phyloP scores from a whole-genome alignment of 2,888 invertebrate genomes.

The Pheosia gnoma region DNA sequence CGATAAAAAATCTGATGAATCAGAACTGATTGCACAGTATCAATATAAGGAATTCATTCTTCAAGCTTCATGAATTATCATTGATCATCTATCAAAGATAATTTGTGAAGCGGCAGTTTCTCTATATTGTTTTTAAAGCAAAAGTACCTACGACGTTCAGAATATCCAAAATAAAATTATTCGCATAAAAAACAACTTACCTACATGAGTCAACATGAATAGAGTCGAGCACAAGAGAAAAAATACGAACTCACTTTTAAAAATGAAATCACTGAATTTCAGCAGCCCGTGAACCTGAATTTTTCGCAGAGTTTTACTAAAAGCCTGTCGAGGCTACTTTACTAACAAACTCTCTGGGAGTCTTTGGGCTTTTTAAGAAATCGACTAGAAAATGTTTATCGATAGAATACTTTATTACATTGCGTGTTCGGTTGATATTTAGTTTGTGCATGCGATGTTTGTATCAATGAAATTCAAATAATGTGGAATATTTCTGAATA shows the following conservation, averaged over 20 bases:
- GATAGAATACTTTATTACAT: background rate
- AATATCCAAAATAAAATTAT: no score
- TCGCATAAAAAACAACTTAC: no score
- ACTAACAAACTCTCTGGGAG: background rate
- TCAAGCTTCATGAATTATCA: no score
- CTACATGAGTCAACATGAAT: no score
- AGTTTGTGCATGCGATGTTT: conserved; percentile 3
- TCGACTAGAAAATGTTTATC: background rate
- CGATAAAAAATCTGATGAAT: no score
- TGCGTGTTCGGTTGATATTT: background rate
- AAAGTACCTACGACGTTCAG: no score
- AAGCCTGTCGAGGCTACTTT: conserved; percentile 1
- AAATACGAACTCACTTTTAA: background rate
- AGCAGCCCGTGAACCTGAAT: conserved; percentile 7
- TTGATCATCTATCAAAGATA: no score
- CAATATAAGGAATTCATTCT: no score
- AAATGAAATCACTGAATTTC: background rate
- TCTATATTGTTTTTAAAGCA: no score
- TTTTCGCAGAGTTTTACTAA: background rate
- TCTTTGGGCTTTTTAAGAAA: conserved; percentile 1
- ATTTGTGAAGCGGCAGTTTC: no score
- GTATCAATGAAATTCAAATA: background rate
- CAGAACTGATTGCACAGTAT: no score
- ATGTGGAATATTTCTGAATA: background rate
- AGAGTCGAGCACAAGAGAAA: background rate